Base-by-base conservation (phyloP, 2,888 invertebrate species). In the Parapristionchus giblindavisi region DNA sequence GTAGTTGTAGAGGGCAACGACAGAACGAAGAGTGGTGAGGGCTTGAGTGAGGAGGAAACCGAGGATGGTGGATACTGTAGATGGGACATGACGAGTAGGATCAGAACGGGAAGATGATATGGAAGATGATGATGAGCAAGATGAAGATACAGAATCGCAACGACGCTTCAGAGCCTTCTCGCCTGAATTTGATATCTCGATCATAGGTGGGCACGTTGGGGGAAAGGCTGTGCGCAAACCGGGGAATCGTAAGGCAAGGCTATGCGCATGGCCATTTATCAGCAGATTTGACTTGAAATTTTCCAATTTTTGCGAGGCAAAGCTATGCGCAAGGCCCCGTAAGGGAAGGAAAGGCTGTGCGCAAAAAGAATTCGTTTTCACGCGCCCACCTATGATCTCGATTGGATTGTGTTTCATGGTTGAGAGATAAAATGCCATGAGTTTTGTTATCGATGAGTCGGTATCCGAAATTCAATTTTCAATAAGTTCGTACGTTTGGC, bases 1-100 rank as follows among this genome's bases (percentile, higher is more conserved):
- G 71, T 83, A 85, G 79, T 84, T 84, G 77, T 82, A 68, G 51
- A 80, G 34, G n/a, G 76, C 58, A 40, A 71, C 77, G 27, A 60
- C 27, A 5, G 40, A 48, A 11, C 80, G 71, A 1, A 79, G 38
- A n/a, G 63, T 24, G 3, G n/a, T 27, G 27, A 63, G 63, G 34
- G 2, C 14, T 29, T 17, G 58, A 21, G 2, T 3, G 17, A 21
- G 58, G 8, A 3, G 32, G 17, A 17, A 36, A 63, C 63, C 63
- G 36, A 63, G 14, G 14, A 40, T 40, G 63, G 63, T 27, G 14
- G 29, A 2, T 17, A 24, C 24, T 11, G 43, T 17, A 32, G 63
- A 32, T 6, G 40, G 14, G 24, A 40, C 0, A 3, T 60, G 34
- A 4, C 60, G 63, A 63, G 40, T 27, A 3, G 63, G 14, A 21